Evolutionary conservation across 2,797 vertebrate genomes (phyloP), one percentile per base, ranked within the genome.

Genomic region (Pangasius krempfi): DNA sequence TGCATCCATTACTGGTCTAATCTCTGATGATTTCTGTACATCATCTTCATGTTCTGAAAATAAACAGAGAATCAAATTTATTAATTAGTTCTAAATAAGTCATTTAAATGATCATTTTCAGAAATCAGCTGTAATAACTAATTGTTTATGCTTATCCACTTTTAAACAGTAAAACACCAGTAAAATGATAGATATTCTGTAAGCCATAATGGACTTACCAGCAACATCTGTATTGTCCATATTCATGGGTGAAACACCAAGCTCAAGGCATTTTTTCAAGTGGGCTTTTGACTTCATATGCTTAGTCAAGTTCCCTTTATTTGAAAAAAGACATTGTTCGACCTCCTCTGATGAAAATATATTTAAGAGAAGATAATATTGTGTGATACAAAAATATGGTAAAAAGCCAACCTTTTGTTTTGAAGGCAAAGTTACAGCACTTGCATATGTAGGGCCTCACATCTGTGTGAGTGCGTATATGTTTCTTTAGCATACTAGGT

Each of bases 261-360:
- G 94, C 92, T 99, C 99, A 87, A 99, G 96, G 94, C 98, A 99
- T 95, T 99, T 99, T 94, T 99, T 99, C 97, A 98, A 99, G 92
- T 99, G 99, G 56, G 99, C 99, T 95, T 99, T 99, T 88, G 99
- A 99, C 94, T 99, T 99, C 99, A 99, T 99, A 93, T 99, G 99
- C 95, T 99, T 99, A 12, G 99, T 99, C 91, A 99, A 95, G 94
- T 99, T 99, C 95, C 99, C 99, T 99, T 90, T 6, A 81, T 50
- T 68, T 88, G 44, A 90, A n/a, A 52, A 90, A n/a, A 37, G 0
- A 64, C 6, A 72, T 82, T 60, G 72, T 75, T 88, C 86, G 40
- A 89, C 27, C 20, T 50, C 52, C 79, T 87, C 14, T n/a, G 37
- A 52, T 84, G 27, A 85, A 44, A 47, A 70, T 86, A 73, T 50